Base-by-base conservation (phyloP, 2,113 vertebrate species). In the Callithrix jacchus region DNA sequence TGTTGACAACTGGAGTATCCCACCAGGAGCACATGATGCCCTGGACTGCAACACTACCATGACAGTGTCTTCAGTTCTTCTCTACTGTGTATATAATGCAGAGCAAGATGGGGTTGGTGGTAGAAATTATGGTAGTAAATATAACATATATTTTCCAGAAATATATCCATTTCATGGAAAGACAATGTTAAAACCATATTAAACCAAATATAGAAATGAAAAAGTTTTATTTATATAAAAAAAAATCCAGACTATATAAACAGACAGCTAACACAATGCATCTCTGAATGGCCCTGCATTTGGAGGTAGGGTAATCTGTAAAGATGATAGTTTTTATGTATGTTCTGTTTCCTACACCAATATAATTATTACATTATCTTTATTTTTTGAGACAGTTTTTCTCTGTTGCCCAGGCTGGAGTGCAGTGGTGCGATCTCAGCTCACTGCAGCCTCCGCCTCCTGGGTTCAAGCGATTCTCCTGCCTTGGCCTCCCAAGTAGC, bases 191-290 rank as follows among this genome's bases (percentile, higher is more conserved):
- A 94, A 25, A 82, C 3, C 32, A 8, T 21, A 92, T 32, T 23
- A 92, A 97, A 35, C n/a, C 93, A 93, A 88, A 89, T 56, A 49
- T 54, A 49, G 8, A 97, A 97, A 95, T 7, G 18, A 54, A 25
- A 71, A 94, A 71, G 7, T 93, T 95, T 97, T 95, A 96, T 97
- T 97, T 82, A 76, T n/a, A 37, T 82, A 70, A 73, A 82, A 79
- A 85, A 87, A 85, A 96, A 68, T 79, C 7, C 4, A 86, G 14
- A 37, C n/a, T 77, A 89, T 77, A 89, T 40, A 80, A 73, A 93
- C n/a, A 93, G 54, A 86, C 18, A 93, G 71, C 4, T 89, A 32
- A 94, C 61, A 47, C 3, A 80, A 47, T 47, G 20, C 12, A 64
- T 13, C 88, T 92, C 81, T 81, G 66, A 81, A 89, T 12, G 37